A percentile compares a stretch with the other conserved stretches of the same genome.
Evolutionary conservation across 2,888 invertebrate species (phyloP).

Genomic region (Hypomecis atomaria): DNA sequence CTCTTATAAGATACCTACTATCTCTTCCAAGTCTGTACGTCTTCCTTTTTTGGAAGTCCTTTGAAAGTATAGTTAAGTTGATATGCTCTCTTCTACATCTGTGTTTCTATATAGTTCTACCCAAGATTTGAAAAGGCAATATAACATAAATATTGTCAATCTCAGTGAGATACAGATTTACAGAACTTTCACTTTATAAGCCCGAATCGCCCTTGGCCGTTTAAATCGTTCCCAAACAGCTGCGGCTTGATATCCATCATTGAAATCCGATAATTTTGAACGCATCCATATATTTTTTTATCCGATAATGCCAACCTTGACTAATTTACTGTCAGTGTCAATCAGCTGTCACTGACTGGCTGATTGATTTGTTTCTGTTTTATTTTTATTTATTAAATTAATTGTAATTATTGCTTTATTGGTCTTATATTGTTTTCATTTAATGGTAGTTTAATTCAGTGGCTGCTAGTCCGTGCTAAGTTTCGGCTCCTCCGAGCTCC

Average conservation of each 20-base stretch:
- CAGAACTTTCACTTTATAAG: no score
- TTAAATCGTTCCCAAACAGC: no score
- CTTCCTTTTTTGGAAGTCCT: no score
- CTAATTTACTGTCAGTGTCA: slow-evolving; percentile 17
- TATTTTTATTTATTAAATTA: slow-evolving; percentile 41
- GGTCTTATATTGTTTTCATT: slow-evolving; percentile 30
- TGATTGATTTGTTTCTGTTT: slow-evolving; percentile 42
- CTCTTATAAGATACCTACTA: no score
- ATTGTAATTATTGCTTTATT: slow-evolving; percentile 22
- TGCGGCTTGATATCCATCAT: no score
- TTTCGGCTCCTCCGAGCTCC: slow-evolving; percentile 31
- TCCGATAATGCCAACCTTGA: slow-evolving; percentile 19
- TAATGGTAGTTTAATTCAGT: slow-evolving; percentile 45
- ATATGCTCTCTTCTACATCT: no score
- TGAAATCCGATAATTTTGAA: not conserved
- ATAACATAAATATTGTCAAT: not conserved
- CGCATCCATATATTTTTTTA: not conserved
- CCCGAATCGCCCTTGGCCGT: no score
- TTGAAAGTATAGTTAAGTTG: no score
- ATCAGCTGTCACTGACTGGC: slow-evolving; percentile 44
- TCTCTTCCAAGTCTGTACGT: no score
- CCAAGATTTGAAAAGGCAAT: no score
- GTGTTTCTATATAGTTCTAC: no score
- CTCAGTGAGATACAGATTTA: not conserved
- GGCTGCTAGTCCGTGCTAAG: slow-evolving; percentile 30